A percentile compares a stretch with the other conserved stretches of the same genome.
Evolutionary conservation across 2,113 vertebrate species (phyloP).

Genomic region (Clinocottus analis): DNA sequence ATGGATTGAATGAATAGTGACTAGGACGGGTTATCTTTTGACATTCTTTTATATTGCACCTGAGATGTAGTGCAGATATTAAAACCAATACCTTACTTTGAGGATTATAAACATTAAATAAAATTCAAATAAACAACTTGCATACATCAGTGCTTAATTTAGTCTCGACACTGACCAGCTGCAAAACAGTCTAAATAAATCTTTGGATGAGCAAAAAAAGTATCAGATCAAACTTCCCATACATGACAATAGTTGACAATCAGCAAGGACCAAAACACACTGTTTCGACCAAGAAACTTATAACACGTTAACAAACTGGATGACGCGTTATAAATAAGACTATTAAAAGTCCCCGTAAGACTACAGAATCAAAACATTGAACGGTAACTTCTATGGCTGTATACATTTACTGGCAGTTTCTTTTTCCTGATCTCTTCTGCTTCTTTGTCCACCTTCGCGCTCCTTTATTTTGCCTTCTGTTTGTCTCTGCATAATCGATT

Average conservation of each 20-base stretch:
- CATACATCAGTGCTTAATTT: not conserved
- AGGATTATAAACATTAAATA: not conserved
- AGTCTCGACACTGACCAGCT: not conserved
- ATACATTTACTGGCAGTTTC: not conserved
- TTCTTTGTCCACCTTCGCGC: not conserved
- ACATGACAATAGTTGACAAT: not conserved
- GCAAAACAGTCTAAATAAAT: not conserved
- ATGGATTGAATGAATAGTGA: not conserved
- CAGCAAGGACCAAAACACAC: not conserved
- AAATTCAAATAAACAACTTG: not conserved
- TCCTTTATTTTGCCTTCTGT: slow-evolving; percentile 9
- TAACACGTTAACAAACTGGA: not conserved
- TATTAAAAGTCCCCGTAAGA: too few relatives aligned
- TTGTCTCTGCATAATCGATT: not conserved
- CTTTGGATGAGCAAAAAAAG: not conserved
- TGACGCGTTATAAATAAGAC: too few relatives aligned
- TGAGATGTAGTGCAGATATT: not conserved
- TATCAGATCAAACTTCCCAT: not conserved
- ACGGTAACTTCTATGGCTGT: too few relatives aligned
- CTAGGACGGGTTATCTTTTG: too few relatives aligned
- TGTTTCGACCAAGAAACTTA: not conserved
- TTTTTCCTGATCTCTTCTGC: not conserved
- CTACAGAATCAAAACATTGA: too few relatives aligned
- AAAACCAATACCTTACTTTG: not conserved
- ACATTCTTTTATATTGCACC: not conserved